Conservation (phyloP, 2,888 invertebrate genomes). For the Campoletis raptor region DNA sequence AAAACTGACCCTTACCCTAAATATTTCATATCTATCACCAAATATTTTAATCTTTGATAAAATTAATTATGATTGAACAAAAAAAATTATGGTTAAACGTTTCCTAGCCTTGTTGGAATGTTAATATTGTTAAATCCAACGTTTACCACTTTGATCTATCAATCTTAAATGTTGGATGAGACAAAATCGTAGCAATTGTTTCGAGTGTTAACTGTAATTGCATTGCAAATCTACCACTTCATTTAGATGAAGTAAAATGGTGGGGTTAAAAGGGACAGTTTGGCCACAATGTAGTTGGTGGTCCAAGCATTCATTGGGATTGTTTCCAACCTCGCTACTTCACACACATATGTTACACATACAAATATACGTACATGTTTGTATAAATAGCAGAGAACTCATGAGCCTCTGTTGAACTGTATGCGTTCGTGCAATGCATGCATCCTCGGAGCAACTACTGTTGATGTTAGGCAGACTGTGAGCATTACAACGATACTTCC, state of each 20-base stretch:
- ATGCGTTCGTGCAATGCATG: background rate
- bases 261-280: background rate
- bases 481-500: constrained; percentile 21
- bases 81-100: no score
- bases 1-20: no score
- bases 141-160: background rate
- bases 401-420: constrained; percentile 1
- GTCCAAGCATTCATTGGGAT: constrained; percentile 18
- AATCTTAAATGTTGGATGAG: background rate
- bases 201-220: background rate
- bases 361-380: background rate
- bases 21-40: no score
- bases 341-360: background rate
- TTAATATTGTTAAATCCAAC: background rate
- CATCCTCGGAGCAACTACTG: constrained; percentile 1
- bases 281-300: constrained; percentile 1
- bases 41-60: no score
- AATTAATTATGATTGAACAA: no score
- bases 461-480: constrained; percentile 30
- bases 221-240: background rate
- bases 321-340: constrained; percentile 4
- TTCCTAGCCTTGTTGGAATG: background rate
- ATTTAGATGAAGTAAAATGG: background rate
- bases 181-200: background rate
- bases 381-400: background rate